Conservation (phyloP, 2,888 invertebrate genomes). For the Poecilus cupreus region DNA sequence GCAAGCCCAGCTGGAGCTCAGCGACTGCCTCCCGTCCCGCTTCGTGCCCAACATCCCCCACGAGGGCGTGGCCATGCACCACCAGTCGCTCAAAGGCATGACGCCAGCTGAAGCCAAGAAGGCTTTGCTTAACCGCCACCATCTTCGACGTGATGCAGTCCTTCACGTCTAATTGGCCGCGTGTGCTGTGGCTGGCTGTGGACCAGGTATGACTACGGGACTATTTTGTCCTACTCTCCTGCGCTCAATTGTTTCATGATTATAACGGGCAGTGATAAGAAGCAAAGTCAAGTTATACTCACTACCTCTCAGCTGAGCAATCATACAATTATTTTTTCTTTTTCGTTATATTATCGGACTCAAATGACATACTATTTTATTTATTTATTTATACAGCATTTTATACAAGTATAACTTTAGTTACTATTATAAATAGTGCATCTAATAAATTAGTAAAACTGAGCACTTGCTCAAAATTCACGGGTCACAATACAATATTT, state of each 20-base stretch:
- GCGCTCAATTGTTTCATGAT: slow-evolving; percentile 95
- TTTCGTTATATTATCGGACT: slow-evolving; percentile 6
- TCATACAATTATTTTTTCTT: too few relatives aligned
- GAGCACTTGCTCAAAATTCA: too few relatives aligned
- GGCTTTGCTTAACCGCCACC: slow-evolving; percentile 93
- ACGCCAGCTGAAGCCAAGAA: slow-evolving; percentile 91
- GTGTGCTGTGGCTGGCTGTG: slow-evolving; percentile 93
- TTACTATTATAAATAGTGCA: too few relatives aligned
- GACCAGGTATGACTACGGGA: slow-evolving; percentile 95
- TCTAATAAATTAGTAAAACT: too few relatives aligned
- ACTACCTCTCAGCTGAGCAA: slow-evolving; percentile 94
- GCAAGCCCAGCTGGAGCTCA: slow-evolving; percentile 93
- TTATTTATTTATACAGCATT: too few relatives aligned
- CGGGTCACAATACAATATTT: too few relatives aligned
- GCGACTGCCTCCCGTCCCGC: slow-evolving; percentile 91
- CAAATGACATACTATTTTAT: neutral
- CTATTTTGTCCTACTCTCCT: slow-evolving; percentile 92
- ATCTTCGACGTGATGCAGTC: slow-evolving; percentile 98
- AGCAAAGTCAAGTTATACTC: slow-evolving; percentile 95
- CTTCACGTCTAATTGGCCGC: slow-evolving; percentile 96
- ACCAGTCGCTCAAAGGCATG: slow-evolving; percentile 92
- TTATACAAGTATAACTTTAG: too few relatives aligned
- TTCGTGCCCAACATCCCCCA: slow-evolving; percentile 86
- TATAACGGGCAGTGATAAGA: slow-evolving; percentile 91
- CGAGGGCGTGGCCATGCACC: slow-evolving; percentile 92